Conservation (phyloP, 2,888 invertebrate genomes). For the Glomeris marginata region DNA sequence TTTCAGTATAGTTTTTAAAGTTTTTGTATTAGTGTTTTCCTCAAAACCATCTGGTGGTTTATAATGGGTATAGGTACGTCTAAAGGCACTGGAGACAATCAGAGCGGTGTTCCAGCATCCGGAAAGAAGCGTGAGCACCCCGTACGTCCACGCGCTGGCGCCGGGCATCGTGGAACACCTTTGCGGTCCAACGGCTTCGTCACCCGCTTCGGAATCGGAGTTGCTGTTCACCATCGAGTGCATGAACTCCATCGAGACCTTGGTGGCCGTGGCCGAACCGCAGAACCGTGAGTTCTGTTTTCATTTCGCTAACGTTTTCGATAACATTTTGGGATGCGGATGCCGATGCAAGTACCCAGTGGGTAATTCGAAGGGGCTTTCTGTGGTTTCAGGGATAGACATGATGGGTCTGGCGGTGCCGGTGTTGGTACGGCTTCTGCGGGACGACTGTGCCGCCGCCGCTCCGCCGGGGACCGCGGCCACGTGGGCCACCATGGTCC, state of each 20-base stretch:
- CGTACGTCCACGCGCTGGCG: constrained; percentile 66
- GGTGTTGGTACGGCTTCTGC: constrained; percentile 68
- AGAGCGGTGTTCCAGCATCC: constrained; percentile 58
- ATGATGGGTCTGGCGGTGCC: constrained; percentile 81
- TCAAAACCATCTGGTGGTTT: too few relatives aligned
- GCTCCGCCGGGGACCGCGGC: constrained; percentile 42
- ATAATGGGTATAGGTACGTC: constrained; percentile 24
- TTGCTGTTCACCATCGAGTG: constrained; percentile 55
- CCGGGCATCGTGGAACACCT: constrained; percentile 61
- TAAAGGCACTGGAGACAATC: constrained; percentile 64
- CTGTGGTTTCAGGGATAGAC: constrained; percentile 53
- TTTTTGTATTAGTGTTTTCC: too few relatives aligned
- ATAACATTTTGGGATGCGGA: too few relatives aligned
- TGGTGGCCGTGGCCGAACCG: constrained; percentile 56
- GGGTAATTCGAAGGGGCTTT: constrained; percentile 15
- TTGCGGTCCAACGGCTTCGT: constrained; percentile 45
- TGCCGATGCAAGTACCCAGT: too few relatives aligned
- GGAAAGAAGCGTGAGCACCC: constrained; percentile 51
- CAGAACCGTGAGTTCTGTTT: constrained; percentile 51
- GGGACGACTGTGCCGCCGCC: constrained; percentile 38
- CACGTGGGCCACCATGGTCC: constrained; percentile 52
- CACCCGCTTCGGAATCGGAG: constrained; percentile 48
- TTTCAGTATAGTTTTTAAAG: too few relatives aligned
- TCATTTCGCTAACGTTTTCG: neutral
- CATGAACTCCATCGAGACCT: constrained; percentile 54